Evolutionary conservation across 2,888 invertebrate species (phyloP), one percentile per base, ranked within the genome.

Genomic region (Limnephilus auricula): DNA sequence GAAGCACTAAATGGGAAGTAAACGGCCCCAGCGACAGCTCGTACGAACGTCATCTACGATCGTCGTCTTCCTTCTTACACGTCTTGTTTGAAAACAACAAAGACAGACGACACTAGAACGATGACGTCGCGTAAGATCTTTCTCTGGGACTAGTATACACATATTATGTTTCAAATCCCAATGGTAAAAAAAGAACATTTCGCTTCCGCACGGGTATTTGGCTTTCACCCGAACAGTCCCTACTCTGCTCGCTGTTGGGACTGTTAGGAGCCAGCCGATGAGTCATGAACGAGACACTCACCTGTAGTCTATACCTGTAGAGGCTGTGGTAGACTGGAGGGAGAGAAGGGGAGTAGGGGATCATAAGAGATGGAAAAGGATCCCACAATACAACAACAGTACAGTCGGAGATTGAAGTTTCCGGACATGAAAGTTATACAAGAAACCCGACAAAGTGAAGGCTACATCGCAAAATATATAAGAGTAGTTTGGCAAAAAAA

Each of bases 201-300:
- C 65, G 25, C 65, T 2, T n/a, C 65, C 2, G 25, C 65, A 65
- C 25, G 65, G 15, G 18, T 65, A 6, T 65, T 65, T 9, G 65
- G 65, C 65, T 65, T 65, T 65, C 65, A 65, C 65, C 25, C 65
- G 65, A 13, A 45, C 65, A 6, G 25, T 65, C 65, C 25, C 25
- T n/a, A 65, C 65, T 65, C 25, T n/a, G 65, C n/a, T 9, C 82
- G 31, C 31, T 82, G 34, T n/a, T 37, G 34, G 82, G 34, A 25
- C 82, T 32, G 82, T 31, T 82, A 0, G 34, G 34, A 18, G 34
- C 18, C 34, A 34, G 82, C n/a, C 82, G 82, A 82, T 82, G 82
- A 82, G 82, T 82, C 82, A 82, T 82, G 32, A 3, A 34, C 82
- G 18, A 34, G 82, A 82, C 82, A 34, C 82, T 82, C 82, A 82